phyloP scores from a whole-genome alignment of 92 coral and sea anemone genomes.

The Micromussa lordhowensis region DNA sequence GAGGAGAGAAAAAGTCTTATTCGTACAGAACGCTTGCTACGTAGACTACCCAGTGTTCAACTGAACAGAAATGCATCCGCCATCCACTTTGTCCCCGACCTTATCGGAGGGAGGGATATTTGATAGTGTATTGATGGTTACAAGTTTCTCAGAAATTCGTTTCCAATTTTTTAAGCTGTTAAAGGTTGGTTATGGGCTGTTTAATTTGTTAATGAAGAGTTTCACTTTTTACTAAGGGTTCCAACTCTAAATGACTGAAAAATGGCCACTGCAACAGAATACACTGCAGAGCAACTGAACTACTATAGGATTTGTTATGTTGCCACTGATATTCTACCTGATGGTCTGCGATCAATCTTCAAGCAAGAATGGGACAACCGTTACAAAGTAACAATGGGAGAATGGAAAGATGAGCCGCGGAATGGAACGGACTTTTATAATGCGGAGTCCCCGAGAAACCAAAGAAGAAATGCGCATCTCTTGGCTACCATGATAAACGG shows the following conservation, averaged over 20 bases:
- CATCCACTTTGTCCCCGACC: too few species aligned
- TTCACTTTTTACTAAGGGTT: neutral
- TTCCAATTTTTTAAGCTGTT: too few species aligned
- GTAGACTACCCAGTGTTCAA: too few species aligned
- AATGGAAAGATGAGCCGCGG: neutral
- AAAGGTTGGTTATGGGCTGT: too few species aligned
- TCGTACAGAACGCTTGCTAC: too few species aligned
- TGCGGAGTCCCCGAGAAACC: neutral
- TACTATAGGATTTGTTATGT: conserved; percentile 15
- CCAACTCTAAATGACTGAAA: neutral
- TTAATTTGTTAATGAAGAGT: neutral
- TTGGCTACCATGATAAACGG: conserved; percentile 38
- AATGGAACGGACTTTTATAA: conserved; percentile 4
- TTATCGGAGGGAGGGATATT: too few species aligned
- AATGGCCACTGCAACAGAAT: conserved; percentile 4
- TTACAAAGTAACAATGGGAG: neutral
- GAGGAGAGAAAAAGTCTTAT: too few species aligned
- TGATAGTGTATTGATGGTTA: too few species aligned
- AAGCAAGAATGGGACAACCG: conserved; percentile 10
- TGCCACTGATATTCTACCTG: neutral
- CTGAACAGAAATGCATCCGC: too few species aligned
- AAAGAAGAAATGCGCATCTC: conserved; percentile 2
- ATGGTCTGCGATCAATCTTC: conserved; percentile 1
- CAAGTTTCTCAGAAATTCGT: too few species aligned
- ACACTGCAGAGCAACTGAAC: neutral